A percentile compares a stretch with the other conserved stretches of the same genome.
phyloP scores from a whole-genome alignment of 2,797 vertebrate genomes.

The Euthynnus affinis region DNA sequence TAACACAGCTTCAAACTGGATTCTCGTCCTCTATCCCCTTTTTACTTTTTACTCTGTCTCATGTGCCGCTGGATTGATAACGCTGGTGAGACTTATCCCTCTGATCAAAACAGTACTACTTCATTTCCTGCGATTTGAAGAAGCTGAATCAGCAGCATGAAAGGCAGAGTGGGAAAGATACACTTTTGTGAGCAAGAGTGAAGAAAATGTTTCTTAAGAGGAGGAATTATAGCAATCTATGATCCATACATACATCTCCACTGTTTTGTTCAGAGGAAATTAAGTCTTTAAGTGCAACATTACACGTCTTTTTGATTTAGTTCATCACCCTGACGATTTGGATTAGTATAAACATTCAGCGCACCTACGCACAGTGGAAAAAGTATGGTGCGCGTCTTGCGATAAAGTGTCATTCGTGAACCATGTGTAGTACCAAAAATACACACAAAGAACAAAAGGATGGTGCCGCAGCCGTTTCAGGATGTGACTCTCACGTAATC shows the following conservation, averaged over 20 bases:
- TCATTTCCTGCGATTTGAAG: constrained; percentile 15
- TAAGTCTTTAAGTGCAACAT: background rate
- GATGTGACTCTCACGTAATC: background rate
- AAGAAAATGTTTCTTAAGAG: constrained; percentile 1
- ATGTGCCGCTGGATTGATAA: constrained; percentile 12
- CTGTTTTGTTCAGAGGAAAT: background rate
- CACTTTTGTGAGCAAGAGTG: background rate
- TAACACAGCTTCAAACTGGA: background rate
- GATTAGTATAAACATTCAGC: background rate
- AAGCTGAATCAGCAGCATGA: constrained; percentile 12
- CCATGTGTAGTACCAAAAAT: background rate
- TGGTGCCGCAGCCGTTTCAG: background rate
- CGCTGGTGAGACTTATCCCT: constrained; percentile 7
- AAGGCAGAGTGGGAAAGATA: background rate
- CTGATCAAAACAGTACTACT: background rate
- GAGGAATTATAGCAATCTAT: background rate
- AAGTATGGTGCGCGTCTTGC: background rate
- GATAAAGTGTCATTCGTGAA: background rate
- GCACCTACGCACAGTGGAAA: background rate
- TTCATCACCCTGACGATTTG: no score
- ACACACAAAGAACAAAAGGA: background rate
- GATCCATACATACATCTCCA: no score
- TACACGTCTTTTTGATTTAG: background rate
- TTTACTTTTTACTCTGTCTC: background rate
- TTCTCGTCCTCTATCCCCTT: background rate